Percentiles rank a stretch among this genome's conserved stretches.
phyloP scores from a whole-genome alignment of 2,888 invertebrate genomes.

The Epinotia demarniana region DNA sequence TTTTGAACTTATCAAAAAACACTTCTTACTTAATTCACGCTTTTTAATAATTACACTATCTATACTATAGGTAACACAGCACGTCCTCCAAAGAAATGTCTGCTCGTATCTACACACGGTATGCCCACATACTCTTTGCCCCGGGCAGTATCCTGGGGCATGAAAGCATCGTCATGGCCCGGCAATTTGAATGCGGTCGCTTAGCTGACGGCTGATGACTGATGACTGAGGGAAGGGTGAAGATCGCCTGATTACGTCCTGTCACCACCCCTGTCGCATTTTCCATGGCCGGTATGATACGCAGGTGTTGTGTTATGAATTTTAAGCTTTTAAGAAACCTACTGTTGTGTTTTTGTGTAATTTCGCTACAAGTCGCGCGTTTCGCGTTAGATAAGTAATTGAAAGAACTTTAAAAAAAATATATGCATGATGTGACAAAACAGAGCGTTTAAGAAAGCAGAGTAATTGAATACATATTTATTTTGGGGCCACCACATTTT shows the following conservation, averaged over 20 bases:
- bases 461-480: no score
- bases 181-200: constrained; percentile 84
- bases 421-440: no score
- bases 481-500: no score
- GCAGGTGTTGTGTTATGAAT: constrained; percentile 60
- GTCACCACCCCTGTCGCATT: constrained; percentile 76
- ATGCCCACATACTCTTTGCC: constrained; percentile 53
- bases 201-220: constrained; percentile 81
- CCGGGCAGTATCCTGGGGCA: constrained; percentile 76
- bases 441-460: no score
- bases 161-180: constrained; percentile 82
- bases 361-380: not conserved
- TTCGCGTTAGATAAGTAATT: no score
- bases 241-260: constrained; percentile 76
- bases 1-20: no score
- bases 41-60: no score
- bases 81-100: no score
- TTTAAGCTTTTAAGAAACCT: constrained; percentile 46
- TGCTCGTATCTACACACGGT: constrained; percentile 29
- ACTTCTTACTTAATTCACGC: no score
- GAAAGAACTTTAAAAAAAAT: no score
- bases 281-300: constrained; percentile 64
- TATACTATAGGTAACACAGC: no score
- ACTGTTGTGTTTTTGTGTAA: not conserved
- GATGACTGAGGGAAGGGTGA: constrained; percentile 80